These are phyloP conservation scores for Falco columbarius DNA, from an alignment of 2,797 vertebrate genomes.

Conservation along the genomic window DNA sequence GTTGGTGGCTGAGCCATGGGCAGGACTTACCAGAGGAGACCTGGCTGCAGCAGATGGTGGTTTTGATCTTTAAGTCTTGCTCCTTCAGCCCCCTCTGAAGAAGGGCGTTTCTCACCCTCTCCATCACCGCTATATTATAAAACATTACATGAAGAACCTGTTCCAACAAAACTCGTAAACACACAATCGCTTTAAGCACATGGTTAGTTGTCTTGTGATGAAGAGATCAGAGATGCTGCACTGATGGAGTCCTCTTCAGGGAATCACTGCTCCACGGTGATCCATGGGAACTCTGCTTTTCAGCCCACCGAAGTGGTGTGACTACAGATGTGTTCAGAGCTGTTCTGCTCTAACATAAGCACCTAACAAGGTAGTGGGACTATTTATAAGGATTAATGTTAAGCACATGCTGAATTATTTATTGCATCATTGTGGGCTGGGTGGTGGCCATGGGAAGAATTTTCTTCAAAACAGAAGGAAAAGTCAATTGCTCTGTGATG, in stretches of 20 bases:
- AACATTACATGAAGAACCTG: neutral
- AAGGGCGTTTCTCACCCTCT: neutral
- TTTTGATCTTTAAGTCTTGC: neutral
- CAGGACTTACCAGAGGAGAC: neutral
- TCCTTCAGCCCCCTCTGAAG: neutral
- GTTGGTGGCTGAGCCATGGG: neutral
- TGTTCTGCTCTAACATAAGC: neutral
- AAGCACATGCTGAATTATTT: neutral
- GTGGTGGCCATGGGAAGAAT: neutral
- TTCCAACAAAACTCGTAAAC: neutral
- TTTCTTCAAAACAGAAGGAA: neutral
- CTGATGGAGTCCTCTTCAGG: neutral
- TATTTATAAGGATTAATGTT: neutral
- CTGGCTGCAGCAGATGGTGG: neutral
- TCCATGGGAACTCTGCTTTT: neutral
- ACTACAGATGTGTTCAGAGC: neutral
- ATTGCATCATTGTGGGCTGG: neutral
- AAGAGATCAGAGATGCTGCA: neutral
- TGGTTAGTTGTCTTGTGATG: neutral
- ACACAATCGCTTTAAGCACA: neutral
- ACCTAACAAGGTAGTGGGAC: neutral
- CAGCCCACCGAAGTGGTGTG: neutral
- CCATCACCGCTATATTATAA: neutral
- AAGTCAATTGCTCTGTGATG: neutral
- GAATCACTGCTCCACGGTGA: neutral